phyloP scores from a whole-genome alignment of 2,888 invertebrate genomes.

The Limulus polyphemus region DNA sequence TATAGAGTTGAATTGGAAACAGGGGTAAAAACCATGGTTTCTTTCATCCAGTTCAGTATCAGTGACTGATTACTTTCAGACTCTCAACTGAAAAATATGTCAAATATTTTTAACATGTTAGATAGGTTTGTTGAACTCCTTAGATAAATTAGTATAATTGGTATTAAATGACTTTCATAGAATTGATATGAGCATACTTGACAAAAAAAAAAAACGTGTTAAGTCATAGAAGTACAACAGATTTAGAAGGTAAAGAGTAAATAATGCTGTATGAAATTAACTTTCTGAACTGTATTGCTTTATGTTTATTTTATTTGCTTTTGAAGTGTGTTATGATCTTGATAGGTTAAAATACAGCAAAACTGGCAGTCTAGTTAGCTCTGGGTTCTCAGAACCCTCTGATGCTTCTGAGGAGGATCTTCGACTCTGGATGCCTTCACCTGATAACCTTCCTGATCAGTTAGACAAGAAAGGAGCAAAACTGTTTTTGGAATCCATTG shows the following conservation, averaged over 20 bases:
- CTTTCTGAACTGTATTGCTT: no score
- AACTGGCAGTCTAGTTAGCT: slow-evolving; percentile 70
- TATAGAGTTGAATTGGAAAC: no score
- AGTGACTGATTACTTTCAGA: no score
- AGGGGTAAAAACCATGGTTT: no score
- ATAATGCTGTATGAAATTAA: neutral
- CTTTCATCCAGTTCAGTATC: no score
- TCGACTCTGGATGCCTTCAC: slow-evolving; percentile 68
- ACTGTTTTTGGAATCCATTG: slow-evolving; percentile 65
- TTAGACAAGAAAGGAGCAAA: slow-evolving; percentile 74
- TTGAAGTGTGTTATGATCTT: no score
- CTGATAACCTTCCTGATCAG: slow-evolving; percentile 48
- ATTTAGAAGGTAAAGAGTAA: neutral
- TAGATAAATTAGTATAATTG: no score
- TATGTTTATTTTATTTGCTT: no score
- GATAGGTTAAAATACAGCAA: slow-evolving; percentile 61
- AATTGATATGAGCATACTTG: neutral
- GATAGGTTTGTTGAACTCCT: no score
- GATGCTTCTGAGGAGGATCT: slow-evolving; percentile 52
- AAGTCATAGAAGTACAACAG: neutral
- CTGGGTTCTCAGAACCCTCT: slow-evolving; percentile 86
- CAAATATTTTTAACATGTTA: no score
- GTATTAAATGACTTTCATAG: no score
- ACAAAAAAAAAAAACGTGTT: neutral
- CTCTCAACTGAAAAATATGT: no score